Base-by-base conservation (phyloP, 2,113 vertebrate genomes). In the Ia io region DNA sequence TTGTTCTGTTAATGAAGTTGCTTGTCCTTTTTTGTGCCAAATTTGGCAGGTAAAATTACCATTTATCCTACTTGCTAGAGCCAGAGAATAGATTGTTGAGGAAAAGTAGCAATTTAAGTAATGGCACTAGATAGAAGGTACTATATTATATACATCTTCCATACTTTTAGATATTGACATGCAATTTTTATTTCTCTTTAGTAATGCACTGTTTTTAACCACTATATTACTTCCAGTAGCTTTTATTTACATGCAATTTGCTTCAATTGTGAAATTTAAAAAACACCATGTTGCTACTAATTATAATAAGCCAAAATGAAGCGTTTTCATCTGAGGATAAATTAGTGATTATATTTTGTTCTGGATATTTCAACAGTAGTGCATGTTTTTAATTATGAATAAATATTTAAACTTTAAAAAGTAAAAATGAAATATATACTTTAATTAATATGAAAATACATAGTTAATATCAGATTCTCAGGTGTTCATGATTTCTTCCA, bases 21-120 rank as follows among this genome's bases (percentile, higher is more conserved):
- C 97, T 98, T 97, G 96, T 97, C 95, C 96, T 96, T 97, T 97
- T 97, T 95, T 93, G 95, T 97, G 97, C 95, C 97, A 96, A 96
- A 96, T 97, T 96, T 98, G 97, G 97, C 97, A 97, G 97, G 97
- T 97, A 97, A 98, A 98, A 97, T 97, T 98, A 97, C 97, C 95
- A 82, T 97, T 97, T 97, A 96, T 97, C 95, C 78, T 95, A 73
- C 88, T 96, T 95, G 85, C 92, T 95, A 49, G 92, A 96, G 85
- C 94, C 61, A 20, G 70, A 96, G 94, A 97, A 95, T 87, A 94
- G 95, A 93, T 92, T 94, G 88, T 95, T 95, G 90, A 84, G 74
- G 91, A 96, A 96, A 97, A 96, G 96, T 97, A 97, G 96, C 96
- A 97, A 97, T 97, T 98, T 97, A 96, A 93, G 89, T 97, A 97